These are phyloP conservation scores for Neodontobutis hainanensis DNA, from an alignment of 2,113 vertebrate genomes.

Conservation along the genomic window DNA sequence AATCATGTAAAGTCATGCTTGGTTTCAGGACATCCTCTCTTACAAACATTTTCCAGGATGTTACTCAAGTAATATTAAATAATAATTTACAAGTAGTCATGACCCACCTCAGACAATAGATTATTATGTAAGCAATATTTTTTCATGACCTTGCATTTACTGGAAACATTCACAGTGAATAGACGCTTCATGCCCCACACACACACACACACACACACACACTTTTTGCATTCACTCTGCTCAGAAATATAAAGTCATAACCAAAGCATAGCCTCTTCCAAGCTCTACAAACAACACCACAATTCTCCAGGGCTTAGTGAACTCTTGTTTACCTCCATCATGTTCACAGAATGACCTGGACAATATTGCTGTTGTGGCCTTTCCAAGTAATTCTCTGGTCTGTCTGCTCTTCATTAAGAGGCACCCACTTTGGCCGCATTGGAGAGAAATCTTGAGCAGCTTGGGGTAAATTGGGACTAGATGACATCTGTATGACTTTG, in stretches of 20 bases:
- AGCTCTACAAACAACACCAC: conserved; percentile 4
- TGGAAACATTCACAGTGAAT: background rate
- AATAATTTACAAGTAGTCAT: background rate
- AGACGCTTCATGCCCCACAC: background rate
- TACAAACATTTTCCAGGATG: background rate
- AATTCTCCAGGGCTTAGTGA: conserved; percentile 7
- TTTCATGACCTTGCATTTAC: too few species aligned
- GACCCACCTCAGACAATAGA: conserved; percentile 1
- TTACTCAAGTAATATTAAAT: background rate
- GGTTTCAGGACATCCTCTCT: conserved; percentile 18
- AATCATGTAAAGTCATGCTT: background rate
- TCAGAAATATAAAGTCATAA: background rate
- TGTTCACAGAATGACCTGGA: conserved; percentile 17
- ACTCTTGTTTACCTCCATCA: background rate
- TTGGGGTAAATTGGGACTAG: conserved; percentile 41
- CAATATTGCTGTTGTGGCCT: conserved; percentile 36
- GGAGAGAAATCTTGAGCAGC: conserved; percentile 23
- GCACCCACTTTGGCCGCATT: conserved; percentile 14
- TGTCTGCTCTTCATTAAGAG: conserved; percentile 48
- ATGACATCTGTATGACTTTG: conserved; percentile 51
- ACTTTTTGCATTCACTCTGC: background rate
- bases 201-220: too few species aligned
- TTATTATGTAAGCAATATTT: background rate
- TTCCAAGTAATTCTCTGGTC: conserved; percentile 16
- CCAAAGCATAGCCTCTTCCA: background rate